Percentiles rank a stretch among this genome's conserved stretches.
Evolutionary conservation across 2,888 invertebrate species (phyloP).

Genomic region (Microctonus aethiopoides): DNA sequence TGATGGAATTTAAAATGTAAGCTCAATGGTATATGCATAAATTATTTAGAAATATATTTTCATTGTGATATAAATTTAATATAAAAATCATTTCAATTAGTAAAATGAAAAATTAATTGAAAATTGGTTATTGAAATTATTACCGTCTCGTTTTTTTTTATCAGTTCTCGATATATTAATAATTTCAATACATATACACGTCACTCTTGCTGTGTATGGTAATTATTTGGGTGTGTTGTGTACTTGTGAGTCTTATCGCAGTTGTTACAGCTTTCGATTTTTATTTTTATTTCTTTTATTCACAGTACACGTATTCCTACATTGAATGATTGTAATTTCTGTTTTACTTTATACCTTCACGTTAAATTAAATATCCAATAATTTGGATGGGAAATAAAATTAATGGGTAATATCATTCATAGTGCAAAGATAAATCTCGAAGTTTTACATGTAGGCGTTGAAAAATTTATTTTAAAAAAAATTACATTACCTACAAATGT

Average conservation of each 20-base stretch:
- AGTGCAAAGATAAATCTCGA: slow-evolving; percentile 6
- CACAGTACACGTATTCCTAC: neutral
- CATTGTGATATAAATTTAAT: too few relatives aligned
- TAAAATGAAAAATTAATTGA: too few relatives aligned
- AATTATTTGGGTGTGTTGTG: neutral
- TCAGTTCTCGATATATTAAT: neutral
- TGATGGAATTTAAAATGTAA: neutral
- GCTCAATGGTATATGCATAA: too few relatives aligned
- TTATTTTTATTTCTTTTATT: neutral
- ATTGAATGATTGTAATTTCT: neutral
- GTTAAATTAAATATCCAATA: neutral
- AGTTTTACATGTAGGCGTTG: slow-evolving; percentile 22
- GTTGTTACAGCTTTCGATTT: neutral
- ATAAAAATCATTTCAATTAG: too few relatives aligned
- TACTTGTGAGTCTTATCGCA: neutral
- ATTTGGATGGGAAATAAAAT: neutral
- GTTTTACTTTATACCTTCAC: neutral
- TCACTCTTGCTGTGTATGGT: neutral
- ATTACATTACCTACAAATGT: neutral
- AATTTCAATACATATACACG: neutral
- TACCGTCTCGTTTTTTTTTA: neutral
- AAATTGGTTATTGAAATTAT: neutral
- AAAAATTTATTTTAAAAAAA: neutral
- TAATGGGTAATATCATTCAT: neutral
- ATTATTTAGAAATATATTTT: too few relatives aligned